A percentile compares a stretch with the other conserved stretches of the same genome.
Conservation (phyloP, 2,888 invertebrate genomes). For the Steinernema carpocapsae region DNA sequence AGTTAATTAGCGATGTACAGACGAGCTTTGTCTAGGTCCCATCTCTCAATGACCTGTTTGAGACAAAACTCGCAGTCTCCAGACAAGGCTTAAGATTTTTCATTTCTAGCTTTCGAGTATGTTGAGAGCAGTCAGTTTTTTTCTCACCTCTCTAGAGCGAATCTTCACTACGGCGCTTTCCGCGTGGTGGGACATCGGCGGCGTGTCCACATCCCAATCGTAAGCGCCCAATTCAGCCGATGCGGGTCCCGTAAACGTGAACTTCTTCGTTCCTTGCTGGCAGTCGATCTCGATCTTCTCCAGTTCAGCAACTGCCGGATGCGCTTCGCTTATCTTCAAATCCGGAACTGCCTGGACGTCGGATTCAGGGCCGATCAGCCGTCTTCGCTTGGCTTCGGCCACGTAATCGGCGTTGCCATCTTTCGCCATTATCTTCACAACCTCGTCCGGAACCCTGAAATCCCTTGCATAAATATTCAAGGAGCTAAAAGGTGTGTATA, state of each 20-base stretch:
- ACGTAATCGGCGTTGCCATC: neutral
- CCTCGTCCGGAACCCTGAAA: constrained; percentile 15
- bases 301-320: neutral
- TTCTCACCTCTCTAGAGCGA: neutral
- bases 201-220: constrained; percentile 14
- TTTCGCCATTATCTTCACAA: constrained; percentile 9
- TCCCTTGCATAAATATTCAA: neutral
- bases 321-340: neutral
- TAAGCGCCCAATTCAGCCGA: neutral
- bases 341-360: neutral
- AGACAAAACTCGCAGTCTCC: too few species aligned
- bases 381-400: neutral
- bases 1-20: too few species aligned
- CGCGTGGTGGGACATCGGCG: constrained; percentile 13
- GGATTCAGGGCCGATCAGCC: neutral
- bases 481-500: neutral
- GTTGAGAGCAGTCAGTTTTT: neutral
- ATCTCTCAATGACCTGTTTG: too few species aligned
- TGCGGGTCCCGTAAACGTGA: neutral
- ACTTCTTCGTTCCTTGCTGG: constrained; percentile 12
- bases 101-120: neutral
- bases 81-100: too few species aligned
- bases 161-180: neutral
- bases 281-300: constrained; percentile 11
- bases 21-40: too few species aligned